These are phyloP conservation scores for Loripinus fragilis DNA, from an alignment of 2,888 invertebrate genomes.

Conservation along the genomic window DNA sequence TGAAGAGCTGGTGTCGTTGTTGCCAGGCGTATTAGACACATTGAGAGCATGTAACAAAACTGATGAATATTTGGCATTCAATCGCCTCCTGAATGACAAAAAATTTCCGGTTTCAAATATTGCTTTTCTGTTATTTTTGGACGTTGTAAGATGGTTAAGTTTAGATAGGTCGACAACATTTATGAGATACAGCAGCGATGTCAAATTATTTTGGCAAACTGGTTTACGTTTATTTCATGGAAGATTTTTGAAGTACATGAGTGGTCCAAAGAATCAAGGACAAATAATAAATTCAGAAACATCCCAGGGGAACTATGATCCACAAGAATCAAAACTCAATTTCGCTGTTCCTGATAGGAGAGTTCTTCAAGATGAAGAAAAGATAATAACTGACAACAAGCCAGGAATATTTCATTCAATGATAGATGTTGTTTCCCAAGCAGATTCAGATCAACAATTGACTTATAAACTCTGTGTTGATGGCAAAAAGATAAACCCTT, in stretches of 20 bases:
- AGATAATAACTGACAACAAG: neutral
- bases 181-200: slow-evolving; percentile 42
- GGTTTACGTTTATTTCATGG: slow-evolving; percentile 41
- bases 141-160: slow-evolving; percentile 42
- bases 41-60: slow-evolving; percentile 20
- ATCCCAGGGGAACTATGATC: neutral
- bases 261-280: slow-evolving; percentile 44
- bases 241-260: slow-evolving; percentile 42
- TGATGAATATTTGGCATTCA: slow-evolving; percentile 25
- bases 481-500: slow-evolving; percentile 48
- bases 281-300: slow-evolving; percentile 13
- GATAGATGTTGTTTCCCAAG: slow-evolving; percentile 25
- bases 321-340: slow-evolving; percentile 31
- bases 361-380: slow-evolving; percentile 23
- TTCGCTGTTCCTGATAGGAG: slow-evolving; percentile 43
- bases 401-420: slow-evolving; percentile 23
- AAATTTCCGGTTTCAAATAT: slow-evolving; percentile 39
- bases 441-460: slow-evolving; percentile 19
- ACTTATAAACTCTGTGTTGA: slow-evolving; percentile 52
- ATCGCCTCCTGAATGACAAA: slow-evolving; percentile 19
- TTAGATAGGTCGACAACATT: slow-evolving; percentile 22
- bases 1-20: neutral
- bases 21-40: slow-evolving; percentile 17
- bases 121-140: slow-evolving; percentile 45
- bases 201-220: slow-evolving; percentile 42